Evolutionary conservation across 2,797 vertebrate species (phyloP).

Genomic region (Peromyscus attwateri): DNA sequence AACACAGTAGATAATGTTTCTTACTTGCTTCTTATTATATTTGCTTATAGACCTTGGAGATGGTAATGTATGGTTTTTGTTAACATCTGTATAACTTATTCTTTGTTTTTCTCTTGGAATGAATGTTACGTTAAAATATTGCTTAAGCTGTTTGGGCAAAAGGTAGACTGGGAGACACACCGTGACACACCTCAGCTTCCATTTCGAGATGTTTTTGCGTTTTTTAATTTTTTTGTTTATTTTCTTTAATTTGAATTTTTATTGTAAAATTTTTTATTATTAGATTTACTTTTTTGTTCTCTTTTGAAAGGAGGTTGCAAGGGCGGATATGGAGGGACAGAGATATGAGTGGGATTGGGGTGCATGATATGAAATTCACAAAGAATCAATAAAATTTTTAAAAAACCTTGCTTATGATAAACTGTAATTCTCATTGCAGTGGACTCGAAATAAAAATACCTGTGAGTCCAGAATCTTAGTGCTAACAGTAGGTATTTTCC

Average conservation of each 20-base stretch:
- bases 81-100: constrained; percentile 4
- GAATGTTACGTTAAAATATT: constrained; percentile 61
- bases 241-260: neutral
- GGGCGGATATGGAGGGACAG: neutral
- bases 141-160: neutral
- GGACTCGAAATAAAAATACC: neutral
- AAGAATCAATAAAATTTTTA: neutral
- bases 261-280: neutral
- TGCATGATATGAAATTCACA: neutral
- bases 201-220: neutral
- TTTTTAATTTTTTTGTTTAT: neutral
- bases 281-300: neutral
- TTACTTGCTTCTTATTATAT: constrained; percentile 42
- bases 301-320: neutral
- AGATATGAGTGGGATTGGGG: neutral
- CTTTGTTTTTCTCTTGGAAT: constrained; percentile 39
- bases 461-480: constrained; percentile 46
- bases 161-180: too few relatives aligned
- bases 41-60: constrained; percentile 50
- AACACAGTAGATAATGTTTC: constrained; percentile 45
- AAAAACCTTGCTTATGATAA: constrained; percentile 44
- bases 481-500: constrained; percentile 42
- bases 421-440: constrained; percentile 3
- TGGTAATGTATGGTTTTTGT: constrained; percentile 26
- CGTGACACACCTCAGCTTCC: neutral